Percentiles rank a stretch among this genome's conserved stretches.
Evolutionary conservation across 2,113 vertebrate genomes (phyloP).

Genomic region (Eulacestoma nigropectus): DNA sequence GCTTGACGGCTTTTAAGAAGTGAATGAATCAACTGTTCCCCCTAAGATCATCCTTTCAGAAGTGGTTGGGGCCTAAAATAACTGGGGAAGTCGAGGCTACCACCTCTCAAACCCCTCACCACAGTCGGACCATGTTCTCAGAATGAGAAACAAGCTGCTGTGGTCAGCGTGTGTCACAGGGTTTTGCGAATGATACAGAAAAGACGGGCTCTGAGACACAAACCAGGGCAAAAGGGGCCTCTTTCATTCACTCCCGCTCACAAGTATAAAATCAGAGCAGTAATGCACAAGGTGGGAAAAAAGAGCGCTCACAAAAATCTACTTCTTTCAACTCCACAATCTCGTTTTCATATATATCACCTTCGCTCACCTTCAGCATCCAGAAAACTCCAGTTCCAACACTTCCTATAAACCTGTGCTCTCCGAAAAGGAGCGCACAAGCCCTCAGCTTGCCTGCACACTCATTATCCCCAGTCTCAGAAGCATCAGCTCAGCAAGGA

Average conservation of each 20-base stretch:
- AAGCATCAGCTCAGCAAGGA: neutral
- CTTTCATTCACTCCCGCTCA: neutral
- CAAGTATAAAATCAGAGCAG: neutral
- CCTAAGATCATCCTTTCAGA: neutral
- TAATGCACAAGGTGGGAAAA: neutral
- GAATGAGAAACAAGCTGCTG: neutral
- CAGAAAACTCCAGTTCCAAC: neutral
- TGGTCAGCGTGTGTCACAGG: neutral
- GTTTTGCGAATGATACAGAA: neutral
- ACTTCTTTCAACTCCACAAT: neutral
- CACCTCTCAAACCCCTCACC: neutral
- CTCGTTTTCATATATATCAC: fast-evolving
- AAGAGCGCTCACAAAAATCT: neutral
- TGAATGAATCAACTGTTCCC: neutral
- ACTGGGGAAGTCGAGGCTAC: neutral
- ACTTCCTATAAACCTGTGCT: neutral
- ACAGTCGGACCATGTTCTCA: neutral
- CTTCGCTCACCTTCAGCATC: neutral
- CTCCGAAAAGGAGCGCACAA: neutral
- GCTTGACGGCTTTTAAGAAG: neutral
- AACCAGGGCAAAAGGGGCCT: neutral
- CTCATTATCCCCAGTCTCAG: neutral
- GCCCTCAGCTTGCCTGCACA: neutral
- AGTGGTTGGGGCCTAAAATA: neutral
- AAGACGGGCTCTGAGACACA: neutral